Evolutionary conservation across 2,888 invertebrate genomes (phyloP).

Genomic region (Hofmannophila pseudospretella): DNA sequence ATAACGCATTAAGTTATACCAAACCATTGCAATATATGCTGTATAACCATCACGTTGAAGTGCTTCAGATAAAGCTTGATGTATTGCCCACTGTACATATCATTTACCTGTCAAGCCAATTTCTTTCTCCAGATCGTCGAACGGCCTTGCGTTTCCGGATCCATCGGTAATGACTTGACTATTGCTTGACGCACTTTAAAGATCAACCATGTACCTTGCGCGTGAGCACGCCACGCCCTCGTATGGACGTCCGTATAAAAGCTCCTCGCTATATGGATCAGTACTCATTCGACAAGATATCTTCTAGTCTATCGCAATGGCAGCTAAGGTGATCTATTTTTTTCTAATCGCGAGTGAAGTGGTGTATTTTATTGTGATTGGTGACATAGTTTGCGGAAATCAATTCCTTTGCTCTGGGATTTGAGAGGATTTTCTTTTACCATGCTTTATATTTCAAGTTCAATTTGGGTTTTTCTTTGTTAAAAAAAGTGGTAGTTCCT

Average conservation of each 20-base stretch:
- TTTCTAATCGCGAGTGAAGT: constrained; percentile 27
- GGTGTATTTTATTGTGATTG: too few species aligned
- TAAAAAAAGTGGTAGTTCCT: too few species aligned
- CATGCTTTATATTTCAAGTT: too few species aligned
- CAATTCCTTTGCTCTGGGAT: background rate
- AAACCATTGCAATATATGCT: too few species aligned
- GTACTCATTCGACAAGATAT: constrained; percentile 63
- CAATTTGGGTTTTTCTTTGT: too few species aligned
- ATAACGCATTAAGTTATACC: too few species aligned
- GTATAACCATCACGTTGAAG: too few species aligned
- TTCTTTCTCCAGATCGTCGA: constrained; percentile 4
- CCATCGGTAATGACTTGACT: constrained; percentile 22
- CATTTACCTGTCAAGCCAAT: background rate
- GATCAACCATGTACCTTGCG: constrained; percentile 47
- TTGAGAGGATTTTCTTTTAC: too few species aligned
- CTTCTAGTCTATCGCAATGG: constrained; percentile 61
- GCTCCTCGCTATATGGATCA: constrained; percentile 37
- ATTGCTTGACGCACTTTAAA: constrained; percentile 38
- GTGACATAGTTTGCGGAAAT: too few species aligned
- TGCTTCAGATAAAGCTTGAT: too few species aligned
- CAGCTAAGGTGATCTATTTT: constrained; percentile 60
- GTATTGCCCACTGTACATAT: too few species aligned
- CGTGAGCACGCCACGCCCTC: constrained; percentile 53
- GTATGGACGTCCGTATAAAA: constrained; percentile 56
- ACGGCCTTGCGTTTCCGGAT: constrained; percentile 46